Evolutionary conservation across 2,888 invertebrate species (phyloP).

Genomic region (Caradrina clavipalpis): DNA sequence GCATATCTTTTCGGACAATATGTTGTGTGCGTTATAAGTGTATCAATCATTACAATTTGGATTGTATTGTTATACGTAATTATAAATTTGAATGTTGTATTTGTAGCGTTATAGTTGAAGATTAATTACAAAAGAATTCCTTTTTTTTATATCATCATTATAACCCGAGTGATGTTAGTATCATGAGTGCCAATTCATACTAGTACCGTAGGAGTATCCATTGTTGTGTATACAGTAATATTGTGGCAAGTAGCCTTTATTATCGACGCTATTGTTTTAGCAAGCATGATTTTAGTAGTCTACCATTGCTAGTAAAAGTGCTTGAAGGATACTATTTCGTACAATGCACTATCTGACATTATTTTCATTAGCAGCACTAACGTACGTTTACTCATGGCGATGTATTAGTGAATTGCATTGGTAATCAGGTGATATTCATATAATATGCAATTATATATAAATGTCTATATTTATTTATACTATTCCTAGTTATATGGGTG

Average conservation of each 20-base stretch:
- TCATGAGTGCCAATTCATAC: constrained; percentile 78
- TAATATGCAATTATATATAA: constrained; percentile 54
- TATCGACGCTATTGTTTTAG: constrained; percentile 35
- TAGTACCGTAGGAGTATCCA: constrained; percentile 53
- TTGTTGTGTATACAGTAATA: constrained; percentile 43
- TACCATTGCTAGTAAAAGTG: constrained; percentile 41
- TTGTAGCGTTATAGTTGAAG: constrained; percentile 65
- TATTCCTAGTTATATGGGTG: constrained; percentile 59
- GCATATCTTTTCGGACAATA: constrained; percentile 81
- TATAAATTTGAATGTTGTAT: constrained; percentile 67
- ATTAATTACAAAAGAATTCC: constrained; percentile 55
- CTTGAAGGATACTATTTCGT: constrained; percentile 44
- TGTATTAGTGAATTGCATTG: constrained; percentile 60
- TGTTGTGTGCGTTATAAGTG: constrained; percentile 65
- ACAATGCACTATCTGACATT: constrained; percentile 48
- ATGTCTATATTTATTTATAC: constrained; percentile 65
- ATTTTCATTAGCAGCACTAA: constrained; percentile 61
- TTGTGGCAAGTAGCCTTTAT: constrained; percentile 44
- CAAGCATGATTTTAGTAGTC: constrained; percentile 51
- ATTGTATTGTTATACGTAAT: constrained; percentile 60
- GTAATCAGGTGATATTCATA: constrained; percentile 63
- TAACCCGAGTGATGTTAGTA: constrained; percentile 61
- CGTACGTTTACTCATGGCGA: constrained; percentile 44
- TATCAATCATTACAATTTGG: constrained; percentile 55
- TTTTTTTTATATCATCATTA: constrained; percentile 51